A percentile compares a stretch with the other conserved stretches of the same genome.
These are phyloP conservation scores for Tadarida brasiliensis DNA, from an alignment of 2,797 vertebrate species.

Conservation along the genomic window DNA sequence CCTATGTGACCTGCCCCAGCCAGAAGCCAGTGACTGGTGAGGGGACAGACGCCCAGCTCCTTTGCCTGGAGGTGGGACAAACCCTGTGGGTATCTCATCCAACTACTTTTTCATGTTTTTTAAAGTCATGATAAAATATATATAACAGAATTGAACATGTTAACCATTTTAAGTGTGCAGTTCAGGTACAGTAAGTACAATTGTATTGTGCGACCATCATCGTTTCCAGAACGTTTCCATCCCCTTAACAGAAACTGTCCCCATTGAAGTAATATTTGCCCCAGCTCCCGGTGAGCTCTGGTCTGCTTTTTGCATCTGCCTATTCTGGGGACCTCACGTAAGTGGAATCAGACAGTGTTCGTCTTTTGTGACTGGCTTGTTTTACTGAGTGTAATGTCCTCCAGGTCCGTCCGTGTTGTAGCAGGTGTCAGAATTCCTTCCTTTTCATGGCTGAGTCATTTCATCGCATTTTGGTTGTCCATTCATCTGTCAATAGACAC, in stretches of 20 bases:
- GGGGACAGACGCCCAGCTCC: not conserved
- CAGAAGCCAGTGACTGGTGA: not conserved
- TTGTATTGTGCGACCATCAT: not conserved
- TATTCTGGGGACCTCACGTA: not conserved
- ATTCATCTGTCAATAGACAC: not conserved
- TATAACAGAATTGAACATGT: not conserved
- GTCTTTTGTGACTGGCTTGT: not conserved
- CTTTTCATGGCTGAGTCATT: not conserved
- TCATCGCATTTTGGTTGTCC: not conserved
- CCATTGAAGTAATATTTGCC: accelerated
- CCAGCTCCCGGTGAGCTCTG: too few species aligned
- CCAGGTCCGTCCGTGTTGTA: not conserved
- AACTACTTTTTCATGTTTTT: not conserved
- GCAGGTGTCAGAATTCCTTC: not conserved
- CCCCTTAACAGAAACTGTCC: not conserved
- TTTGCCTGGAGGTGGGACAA: not conserved
- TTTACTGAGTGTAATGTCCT: not conserved
- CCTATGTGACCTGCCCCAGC: not conserved
- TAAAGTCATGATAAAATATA: not conserved
- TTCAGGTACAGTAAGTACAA: not conserved
- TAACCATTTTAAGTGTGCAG: not conserved
- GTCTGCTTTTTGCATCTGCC: not conserved
- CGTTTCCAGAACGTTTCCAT: not conserved
- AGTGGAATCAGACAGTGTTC: not conserved
- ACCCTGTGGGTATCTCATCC: not conserved